A percentile compares a stretch with the other conserved stretches of the same genome.
phyloP scores from a whole-genome alignment of 2,113 vertebrate genomes.

The Pseudois nayaur region DNA sequence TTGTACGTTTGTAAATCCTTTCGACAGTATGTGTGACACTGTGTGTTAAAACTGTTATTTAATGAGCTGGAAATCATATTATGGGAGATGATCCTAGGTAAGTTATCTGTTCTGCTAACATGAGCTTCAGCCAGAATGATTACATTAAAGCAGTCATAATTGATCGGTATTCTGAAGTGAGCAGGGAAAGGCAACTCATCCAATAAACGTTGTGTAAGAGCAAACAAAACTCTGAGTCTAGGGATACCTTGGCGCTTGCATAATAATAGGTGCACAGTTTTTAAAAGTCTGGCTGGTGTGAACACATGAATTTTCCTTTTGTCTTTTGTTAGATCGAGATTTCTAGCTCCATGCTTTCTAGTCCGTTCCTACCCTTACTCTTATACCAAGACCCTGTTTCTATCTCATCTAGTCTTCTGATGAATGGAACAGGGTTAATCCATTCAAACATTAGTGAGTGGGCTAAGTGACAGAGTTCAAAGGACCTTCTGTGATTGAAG shows the following conservation, averaged over 20 bases:
- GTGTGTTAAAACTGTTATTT: neutral
- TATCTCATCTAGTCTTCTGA: neutral
- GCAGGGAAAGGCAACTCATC: neutral
- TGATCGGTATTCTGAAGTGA: neutral
- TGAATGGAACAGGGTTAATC: neutral
- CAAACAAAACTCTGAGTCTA: neutral
- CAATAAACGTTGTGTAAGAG: neutral
- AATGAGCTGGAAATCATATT: neutral
- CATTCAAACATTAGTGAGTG: neutral
- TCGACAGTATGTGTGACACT: neutral
- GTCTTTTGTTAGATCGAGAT: neutral
- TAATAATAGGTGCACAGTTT: neutral
- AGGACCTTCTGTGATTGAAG: neutral
- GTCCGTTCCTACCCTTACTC: neutral
- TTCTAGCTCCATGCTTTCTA: neutral
- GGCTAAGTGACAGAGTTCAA: neutral
- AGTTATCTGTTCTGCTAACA: neutral
- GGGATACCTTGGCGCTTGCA: neutral
- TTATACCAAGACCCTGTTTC: neutral
- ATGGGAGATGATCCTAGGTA: neutral
- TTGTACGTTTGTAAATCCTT: neutral
- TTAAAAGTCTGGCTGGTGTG: neutral
- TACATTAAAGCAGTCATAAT: neutral
- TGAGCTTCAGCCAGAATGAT: neutral
- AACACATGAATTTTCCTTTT: neutral